Conservation (phyloP, 2,113 vertebrate genomes). For the Pterophyllum scalare region DNA sequence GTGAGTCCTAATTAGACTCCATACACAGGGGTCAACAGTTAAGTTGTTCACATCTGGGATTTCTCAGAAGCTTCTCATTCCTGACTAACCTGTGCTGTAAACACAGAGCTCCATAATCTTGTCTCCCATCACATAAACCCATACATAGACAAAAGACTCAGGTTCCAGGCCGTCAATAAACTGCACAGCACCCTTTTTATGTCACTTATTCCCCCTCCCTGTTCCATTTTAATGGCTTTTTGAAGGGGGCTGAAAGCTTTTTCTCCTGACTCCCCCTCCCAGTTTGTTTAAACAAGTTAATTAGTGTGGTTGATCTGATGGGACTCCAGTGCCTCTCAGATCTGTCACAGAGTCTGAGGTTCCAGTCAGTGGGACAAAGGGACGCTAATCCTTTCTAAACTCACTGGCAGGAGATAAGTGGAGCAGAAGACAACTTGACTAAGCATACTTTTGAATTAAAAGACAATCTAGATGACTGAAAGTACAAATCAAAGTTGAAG, state of each 20-base stretch:
- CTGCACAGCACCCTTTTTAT: constrained; percentile 43
- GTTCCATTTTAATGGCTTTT: constrained; percentile 80
- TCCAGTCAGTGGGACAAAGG: constrained; percentile 69
- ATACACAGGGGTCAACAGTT: constrained; percentile 61
- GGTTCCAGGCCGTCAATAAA: constrained; percentile 75
- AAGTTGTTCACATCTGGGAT: constrained; percentile 68
- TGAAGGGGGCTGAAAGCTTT: constrained; percentile 82
- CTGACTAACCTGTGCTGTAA: constrained; percentile 40
- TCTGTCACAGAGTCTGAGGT: constrained; percentile 56
- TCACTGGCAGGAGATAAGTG: constrained; percentile 20
- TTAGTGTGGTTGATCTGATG: constrained; percentile 74
- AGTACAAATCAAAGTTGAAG: background rate
- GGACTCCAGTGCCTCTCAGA: constrained; percentile 69
- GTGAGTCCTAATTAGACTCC: constrained; percentile 54
- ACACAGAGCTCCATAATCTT: constrained; percentile 48
- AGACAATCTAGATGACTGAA: background rate
- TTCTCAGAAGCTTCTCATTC: constrained; percentile 62
- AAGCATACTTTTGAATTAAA: constrained; percentile 18
- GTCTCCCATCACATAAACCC: constrained; percentile 55
- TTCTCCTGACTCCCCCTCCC: constrained; percentile 57
- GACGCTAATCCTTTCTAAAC: constrained; percentile 58
- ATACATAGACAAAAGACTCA: constrained; percentile 60
- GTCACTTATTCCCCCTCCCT: constrained; percentile 45
- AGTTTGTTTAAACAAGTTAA: constrained; percentile 85
- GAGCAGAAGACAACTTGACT: constrained; percentile 13